Evolutionary conservation across 1,140 invertebrate species (phyloP), one percentile per base, ranked within the genome.

Genomic region (Lutraria rhynchaena): DNA sequence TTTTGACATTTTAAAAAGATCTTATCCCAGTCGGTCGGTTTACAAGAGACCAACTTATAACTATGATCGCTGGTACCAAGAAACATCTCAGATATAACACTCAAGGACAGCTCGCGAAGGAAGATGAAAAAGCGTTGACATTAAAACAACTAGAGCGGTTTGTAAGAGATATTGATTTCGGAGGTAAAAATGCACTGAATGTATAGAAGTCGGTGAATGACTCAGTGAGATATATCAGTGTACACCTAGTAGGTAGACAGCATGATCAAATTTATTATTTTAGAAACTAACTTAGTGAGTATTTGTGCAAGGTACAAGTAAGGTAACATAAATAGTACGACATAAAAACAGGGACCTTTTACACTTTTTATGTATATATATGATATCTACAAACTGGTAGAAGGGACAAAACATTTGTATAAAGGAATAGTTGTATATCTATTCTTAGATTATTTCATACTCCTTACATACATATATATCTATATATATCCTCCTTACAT

Each of bases 111-210:
- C 63, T 5, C 17, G 44, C 63, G 0, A 29, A 37, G 3, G 0
- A 7, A 22, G 35, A 27, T 15, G n/a, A 67, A 29, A n/a, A 1
- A 1, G 44, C 24, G 0, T 15, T 67, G 4, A 67, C 63, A 1
- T 9, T 67, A 15, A 24, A 67, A 49, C 63, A 67, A 31, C 41
- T 67, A 1, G 37, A 67, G 31, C 37, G 63, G 15, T 67, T 67
- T 24, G 24, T 46, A 5, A 51, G 63, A 67, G 44, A 31, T 67
- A 67, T 67, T 46, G 37, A 31, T 46, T 41, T 29, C 11, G 27
- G 31, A 41, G 63, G 41, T 67, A 22, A 24, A 65, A 9, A 41
- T 22, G 22, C 53, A 55, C 5, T 49, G 19, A 11, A 49, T 9
- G 19, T 49, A 49, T 49, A 49, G 11, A 49, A 19, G 19, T 49